Evolutionary conservation across 2,797 vertebrate species (phyloP).

Genomic region (Gymnoscopelus braueri): DNA sequence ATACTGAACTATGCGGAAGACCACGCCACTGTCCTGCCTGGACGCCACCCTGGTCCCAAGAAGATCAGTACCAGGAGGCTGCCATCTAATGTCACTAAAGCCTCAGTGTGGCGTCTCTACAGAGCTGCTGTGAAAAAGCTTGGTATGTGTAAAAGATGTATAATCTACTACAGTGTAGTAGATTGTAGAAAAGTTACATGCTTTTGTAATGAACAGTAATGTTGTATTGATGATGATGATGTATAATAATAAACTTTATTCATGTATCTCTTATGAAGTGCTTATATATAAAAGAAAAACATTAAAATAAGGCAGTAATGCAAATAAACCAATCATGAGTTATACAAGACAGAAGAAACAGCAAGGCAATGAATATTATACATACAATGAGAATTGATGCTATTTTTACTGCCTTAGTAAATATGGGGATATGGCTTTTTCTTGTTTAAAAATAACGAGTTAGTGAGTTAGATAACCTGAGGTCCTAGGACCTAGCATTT

Average conservation of each 20-base stretch:
- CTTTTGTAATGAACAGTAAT: background rate
- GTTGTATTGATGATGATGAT: background rate
- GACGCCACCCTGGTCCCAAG: background rate
- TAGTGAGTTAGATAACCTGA: too few species aligned
- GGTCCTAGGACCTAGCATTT: too few species aligned
- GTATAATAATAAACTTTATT: background rate
- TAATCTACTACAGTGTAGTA: background rate
- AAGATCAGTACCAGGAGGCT: background rate
- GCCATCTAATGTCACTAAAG: slow-evolving; percentile 9
- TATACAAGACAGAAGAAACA: too few species aligned
- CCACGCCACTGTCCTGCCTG: slow-evolving; percentile 7
- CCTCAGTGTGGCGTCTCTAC: slow-evolving; percentile 12
- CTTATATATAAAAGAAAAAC: too few species aligned
- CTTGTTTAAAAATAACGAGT: too few species aligned
- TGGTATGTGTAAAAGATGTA: slow-evolving; percentile 7
- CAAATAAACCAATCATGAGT: too few species aligned
- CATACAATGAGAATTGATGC: too few species aligned
- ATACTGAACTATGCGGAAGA: slow-evolving; percentile 10
- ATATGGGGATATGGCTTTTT: too few species aligned
- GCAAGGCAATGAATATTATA: too few species aligned
- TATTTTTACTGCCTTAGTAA: too few species aligned
- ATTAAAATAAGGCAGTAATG: too few species aligned
- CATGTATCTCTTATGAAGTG: too few species aligned
- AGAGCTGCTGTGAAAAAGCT: background rate
- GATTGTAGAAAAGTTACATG: background rate